Base-by-base conservation (phyloP, 2,797 vertebrate genomes). In the Thalassophryne amazonica region DNA sequence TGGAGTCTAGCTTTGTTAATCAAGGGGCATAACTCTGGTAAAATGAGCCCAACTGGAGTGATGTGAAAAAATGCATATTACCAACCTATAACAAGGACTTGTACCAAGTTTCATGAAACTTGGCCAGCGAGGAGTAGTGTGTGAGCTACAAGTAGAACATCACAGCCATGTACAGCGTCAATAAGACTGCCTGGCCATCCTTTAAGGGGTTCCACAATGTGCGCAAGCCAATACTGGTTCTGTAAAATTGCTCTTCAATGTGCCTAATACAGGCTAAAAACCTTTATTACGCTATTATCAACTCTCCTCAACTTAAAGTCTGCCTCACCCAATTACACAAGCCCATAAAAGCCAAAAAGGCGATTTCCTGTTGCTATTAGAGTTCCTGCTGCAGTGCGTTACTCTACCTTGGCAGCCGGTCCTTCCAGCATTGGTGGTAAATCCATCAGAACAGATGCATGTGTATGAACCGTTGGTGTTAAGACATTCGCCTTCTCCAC, bases 401-500 rank as follows among this genome's bases (percentile, higher is more conserved):
- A 32, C 52, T 33, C 22, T 58, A 93, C 92, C 93, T 83, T 92
- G 89, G 83, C 93, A 96, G 69, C 82, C 82, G 23, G 80, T 66
- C 34, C 73, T 83, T 0, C 73, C 81, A 7, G 82, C 76, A 0
- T 51, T 7, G 2, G 73, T 83, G 18, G 72, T 69, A 52, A 93
- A 94, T 47, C 93, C 93, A 0, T 87, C 62, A 13, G 88, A 86
- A 21, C 93, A 97, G 70, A 90, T 45, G 58, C 94, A 96, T 35
- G 86, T 87, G 69, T 92, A 94, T 61, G 94, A 94, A 19, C 93
- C 93, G 0, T 90, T 83, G 10, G 81, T 92, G 79, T 95, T 95
- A 73, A 92, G 75, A 52, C 94, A 95, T 40, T 92, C 83, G 0
- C 62, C 89, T 19, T 92, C 90, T n/a, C 90, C 90, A 2, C 93